Percentiles rank a stretch among this genome's conserved stretches.
Evolutionary conservation across 2,888 invertebrate species (phyloP).

Genomic region (Rhorus exstirpatorius): DNA sequence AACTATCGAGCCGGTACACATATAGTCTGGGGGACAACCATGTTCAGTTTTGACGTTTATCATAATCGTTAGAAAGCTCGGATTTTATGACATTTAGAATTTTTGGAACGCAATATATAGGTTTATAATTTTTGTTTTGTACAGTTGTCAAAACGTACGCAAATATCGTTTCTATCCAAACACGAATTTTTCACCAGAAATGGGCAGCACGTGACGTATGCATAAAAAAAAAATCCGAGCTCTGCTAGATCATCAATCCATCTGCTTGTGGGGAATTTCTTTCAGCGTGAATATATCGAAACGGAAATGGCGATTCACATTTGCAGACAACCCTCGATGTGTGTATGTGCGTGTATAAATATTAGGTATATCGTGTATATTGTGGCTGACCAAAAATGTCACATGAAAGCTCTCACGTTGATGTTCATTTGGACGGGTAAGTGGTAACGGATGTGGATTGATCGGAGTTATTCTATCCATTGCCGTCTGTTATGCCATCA

Average conservation of each 20-base stretch:
- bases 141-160: no score
- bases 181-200: no score
- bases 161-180: no score
- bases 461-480: slow-evolving; percentile 38
- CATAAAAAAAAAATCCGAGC: no score
- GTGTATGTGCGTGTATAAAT: background rate
- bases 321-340: background rate
- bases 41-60: no score
- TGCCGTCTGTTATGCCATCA: slow-evolving; percentile 49
- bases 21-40: no score
- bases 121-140: no score
- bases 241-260: background rate
- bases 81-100: no score
- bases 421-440: slow-evolving; percentile 53
- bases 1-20: no score
- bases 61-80: no score
- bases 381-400: slow-evolving; percentile 42
- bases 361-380: slow-evolving; percentile 8
- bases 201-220: no score
- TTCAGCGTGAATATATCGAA: background rate
- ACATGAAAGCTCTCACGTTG: slow-evolving; percentile 45
- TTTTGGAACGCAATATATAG: no score
- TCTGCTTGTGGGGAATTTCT: background rate
- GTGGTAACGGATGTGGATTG: slow-evolving; percentile 66
- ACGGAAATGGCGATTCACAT: background rate